Conservation (phyloP, 35 echinoderm and acorn worm species). For the Lytechinus pictus region DNA sequence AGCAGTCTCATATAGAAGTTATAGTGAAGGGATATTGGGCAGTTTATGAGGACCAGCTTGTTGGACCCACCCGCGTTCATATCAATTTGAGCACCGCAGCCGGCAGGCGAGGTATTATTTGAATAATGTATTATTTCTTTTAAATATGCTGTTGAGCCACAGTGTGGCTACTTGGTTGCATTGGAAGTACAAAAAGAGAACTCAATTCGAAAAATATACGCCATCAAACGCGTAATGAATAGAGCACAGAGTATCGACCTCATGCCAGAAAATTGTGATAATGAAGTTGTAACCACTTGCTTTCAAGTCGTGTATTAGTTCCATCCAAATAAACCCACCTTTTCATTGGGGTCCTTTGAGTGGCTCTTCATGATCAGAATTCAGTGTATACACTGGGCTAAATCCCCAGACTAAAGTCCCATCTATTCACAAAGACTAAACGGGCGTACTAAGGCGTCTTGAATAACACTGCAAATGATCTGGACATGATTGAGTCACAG, state of each 20-base stretch:
- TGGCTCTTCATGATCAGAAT: not conserved
- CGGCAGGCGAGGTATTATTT: too few species aligned
- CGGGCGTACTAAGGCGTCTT: slow-evolving; percentile 16
- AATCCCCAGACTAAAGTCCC: slow-evolving; percentile 18
- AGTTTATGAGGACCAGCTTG: too few species aligned
- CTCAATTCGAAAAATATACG: not conserved
- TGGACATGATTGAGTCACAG: not conserved
- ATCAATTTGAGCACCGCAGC: too few species aligned
- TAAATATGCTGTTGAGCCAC: too few species aligned
- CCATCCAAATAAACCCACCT: not conserved
- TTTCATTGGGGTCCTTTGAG: not conserved
- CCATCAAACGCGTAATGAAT: not conserved
- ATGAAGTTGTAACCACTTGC: slow-evolving; percentile 19
- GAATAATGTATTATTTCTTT: too few species aligned
- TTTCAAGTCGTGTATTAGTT: not conserved
- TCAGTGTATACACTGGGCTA: not conserved
- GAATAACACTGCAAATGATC: not conserved
- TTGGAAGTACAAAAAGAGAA: too few species aligned
- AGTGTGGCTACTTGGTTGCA: too few species aligned
- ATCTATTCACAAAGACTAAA: slow-evolving; percentile 5
- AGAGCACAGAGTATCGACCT: not conserved
- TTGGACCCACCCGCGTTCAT: too few species aligned
- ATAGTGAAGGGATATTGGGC: too few species aligned
- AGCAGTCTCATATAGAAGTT: too few species aligned
- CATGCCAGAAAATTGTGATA: not conserved